Evolutionary conservation across 2,113 vertebrate species (phyloP), one percentile per base, ranked within the genome.

Genomic region (Actenoides lindsayi): DNA sequence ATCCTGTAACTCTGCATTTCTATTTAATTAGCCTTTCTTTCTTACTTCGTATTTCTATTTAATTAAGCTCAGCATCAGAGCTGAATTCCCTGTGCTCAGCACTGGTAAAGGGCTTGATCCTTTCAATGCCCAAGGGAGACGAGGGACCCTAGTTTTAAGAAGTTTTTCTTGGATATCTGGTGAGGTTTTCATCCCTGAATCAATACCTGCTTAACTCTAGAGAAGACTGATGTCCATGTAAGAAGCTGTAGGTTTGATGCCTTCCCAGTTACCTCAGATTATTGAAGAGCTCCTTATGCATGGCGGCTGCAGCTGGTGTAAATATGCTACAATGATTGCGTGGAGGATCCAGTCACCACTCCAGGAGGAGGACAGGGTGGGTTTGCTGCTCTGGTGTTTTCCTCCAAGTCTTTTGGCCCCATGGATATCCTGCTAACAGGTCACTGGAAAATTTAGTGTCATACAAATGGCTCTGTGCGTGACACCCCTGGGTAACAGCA

Each of bases 31-130:
- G 59, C 67, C 74, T 74, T 95, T 92, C 70, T 95, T 95, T 94
- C 81, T 97, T 89, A 76, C 81, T 96, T 97, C 91, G 83, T 96
- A 96, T 96, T 97, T 97, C 93, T 97, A 78, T 97, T 95, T 97
- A 97, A 97, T 97, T 95, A 97, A 96, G 68, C 84, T 81, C 46
- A 93, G 54, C 51, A 73, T 94, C 93, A 94, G 25, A 90, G 46
- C 73, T 77, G n/a, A 95, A 94, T 97, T 96, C 73, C 30, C 63
- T 81, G 37, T 56, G 77, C 92, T 94, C 92, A 95, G 91, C 82
- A 77, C 13, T 89, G 83, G 89, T 33, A 82, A 62, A 94, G 8
- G 64, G 92, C 81, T 78, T 86, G 42, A 91, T 89, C 42, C 62
- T 87, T 90, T 83, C 42, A 71, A 1, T 77, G 46, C 16, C 7